These are phyloP conservation scores for Takifugu rubripes DNA, from an alignment of 2,797 vertebrate species.

Conservation along the genomic window DNA sequence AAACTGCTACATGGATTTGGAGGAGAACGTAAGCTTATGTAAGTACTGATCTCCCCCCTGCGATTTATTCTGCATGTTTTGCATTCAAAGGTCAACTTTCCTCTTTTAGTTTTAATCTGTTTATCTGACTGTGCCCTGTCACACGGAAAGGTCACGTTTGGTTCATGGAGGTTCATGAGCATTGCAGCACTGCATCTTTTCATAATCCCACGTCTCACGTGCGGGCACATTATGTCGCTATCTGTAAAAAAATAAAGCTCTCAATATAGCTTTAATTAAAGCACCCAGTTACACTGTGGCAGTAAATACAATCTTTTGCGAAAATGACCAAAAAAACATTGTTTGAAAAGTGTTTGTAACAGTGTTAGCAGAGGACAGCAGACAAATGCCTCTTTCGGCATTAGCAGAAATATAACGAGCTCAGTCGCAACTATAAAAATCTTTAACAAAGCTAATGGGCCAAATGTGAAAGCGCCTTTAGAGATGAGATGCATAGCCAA, in stretches of 20 bases:
- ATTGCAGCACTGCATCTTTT: conserved; percentile 15
- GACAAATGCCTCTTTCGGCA: too few relatives aligned
- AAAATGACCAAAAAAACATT: too few relatives aligned
- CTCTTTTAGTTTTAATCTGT: conserved; percentile 15
- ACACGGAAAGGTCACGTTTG: conserved; percentile 45
- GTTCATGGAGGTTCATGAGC: conserved; percentile 29
- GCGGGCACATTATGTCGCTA: conserved; percentile 40
- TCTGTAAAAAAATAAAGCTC: conserved; percentile 52
- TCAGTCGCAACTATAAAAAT: too few relatives aligned
- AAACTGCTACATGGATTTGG: too few relatives aligned
- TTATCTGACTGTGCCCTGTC: conserved; percentile 9
- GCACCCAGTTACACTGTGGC: too few relatives aligned
- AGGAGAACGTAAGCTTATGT: neutral
- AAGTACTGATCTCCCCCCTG: neutral
- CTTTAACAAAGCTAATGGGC: too few relatives aligned
- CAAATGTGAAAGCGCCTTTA: too few relatives aligned
- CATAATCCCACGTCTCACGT: conserved; percentile 40
- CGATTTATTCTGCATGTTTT: conserved; percentile 19
- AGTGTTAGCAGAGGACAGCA: too few relatives aligned
- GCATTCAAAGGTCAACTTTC: conserved; percentile 23
- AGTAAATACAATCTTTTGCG: too few relatives aligned
- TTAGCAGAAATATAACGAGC: too few relatives aligned
- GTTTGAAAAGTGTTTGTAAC: too few relatives aligned
- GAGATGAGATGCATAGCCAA: too few relatives aligned
- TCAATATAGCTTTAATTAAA: conserved; percentile 48